phyloP scores from a whole-genome alignment of 1,140 invertebrate species.

The Triops cancriformis region DNA sequence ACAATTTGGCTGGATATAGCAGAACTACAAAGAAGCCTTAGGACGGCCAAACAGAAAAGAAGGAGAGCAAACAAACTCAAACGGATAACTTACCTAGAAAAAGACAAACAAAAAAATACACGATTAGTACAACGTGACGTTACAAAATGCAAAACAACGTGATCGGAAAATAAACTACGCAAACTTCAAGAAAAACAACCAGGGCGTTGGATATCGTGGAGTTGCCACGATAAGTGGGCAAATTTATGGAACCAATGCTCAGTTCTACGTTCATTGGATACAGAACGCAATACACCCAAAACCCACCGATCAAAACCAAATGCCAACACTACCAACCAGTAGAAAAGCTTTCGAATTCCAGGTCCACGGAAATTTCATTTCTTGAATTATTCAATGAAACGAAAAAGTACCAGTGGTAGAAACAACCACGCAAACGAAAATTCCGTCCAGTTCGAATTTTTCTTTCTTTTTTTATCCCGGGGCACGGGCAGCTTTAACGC shows the following conservation, averaged over 20 bases:
- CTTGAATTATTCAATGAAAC: too few relatives aligned
- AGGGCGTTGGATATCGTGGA: background rate
- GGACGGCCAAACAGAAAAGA: background rate
- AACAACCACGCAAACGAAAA: too few relatives aligned
- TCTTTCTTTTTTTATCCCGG: too few relatives aligned
- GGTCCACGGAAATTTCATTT: too few relatives aligned
- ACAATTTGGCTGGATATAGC: conserved; percentile 3
- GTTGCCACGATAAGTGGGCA: background rate
- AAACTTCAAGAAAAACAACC: background rate
- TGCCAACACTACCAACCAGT: too few relatives aligned
- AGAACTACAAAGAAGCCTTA: background rate
- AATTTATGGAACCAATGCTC: background rate
- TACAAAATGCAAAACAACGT: background rate
- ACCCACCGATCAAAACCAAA: background rate
- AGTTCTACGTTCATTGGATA: background rate
- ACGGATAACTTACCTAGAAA: conserved; percentile 6
- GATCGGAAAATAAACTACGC: background rate
- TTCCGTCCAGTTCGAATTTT: too few relatives aligned
- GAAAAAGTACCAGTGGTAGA: too few relatives aligned
- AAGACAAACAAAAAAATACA: background rate
- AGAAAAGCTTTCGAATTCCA: too few relatives aligned
- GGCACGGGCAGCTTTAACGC: background rate
- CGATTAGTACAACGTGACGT: background rate
- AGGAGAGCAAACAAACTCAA: background rate
- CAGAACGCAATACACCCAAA: background rate